Base-by-base conservation (phyloP, 2,113 vertebrate species). In the Channa maculata region DNA sequence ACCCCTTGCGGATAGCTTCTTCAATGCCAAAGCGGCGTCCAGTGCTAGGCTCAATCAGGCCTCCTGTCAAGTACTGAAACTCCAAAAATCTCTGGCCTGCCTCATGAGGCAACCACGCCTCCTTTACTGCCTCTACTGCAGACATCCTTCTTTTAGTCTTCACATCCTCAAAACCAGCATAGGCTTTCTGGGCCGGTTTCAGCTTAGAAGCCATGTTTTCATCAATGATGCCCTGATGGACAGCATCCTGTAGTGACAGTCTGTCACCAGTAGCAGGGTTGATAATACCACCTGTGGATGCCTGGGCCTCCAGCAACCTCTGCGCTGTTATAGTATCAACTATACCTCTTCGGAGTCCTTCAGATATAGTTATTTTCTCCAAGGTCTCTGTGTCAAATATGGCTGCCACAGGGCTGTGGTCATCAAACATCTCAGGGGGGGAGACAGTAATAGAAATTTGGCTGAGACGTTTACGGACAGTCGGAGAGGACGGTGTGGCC, bases 301-400 rank as follows among this genome's bases (percentile, higher is more conserved):
- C 94, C 82, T 99, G 98, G 44, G 98, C 98, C 86, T 99, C 98
- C 43, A 99, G 92, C 8, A 99, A 88, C 24, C 97, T 94, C 86
- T 99, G 98, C 7, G 96, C 96, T 0, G 97, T 98, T 88, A 99
- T 97, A 71, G 94, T 95, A 59, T 99, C 98, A 6, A 99, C 95
- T 0, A 99, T 97, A 67, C 96, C 96, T 50, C 98, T 93, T 57
- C 96, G 94, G 13, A 95, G 93, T 0, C 92, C 97, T 89, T 99
- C 98, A 0, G 89, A 80, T 66, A 99, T 92, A 0, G 97, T 99
- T 79, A 99, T 97, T 82, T 99, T 99, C 86, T 99, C 98, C 75
- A 99, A 77, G 70, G 96, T 99, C 89, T 99, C 98, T 0, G 96
- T 96, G 91, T 99, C 98, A 75, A 99, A 99, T 89, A 99, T 96